Evolutionary conservation across 2,888 invertebrate species (phyloP).

Genomic region (Xanthostigma xanthostigma): DNA sequence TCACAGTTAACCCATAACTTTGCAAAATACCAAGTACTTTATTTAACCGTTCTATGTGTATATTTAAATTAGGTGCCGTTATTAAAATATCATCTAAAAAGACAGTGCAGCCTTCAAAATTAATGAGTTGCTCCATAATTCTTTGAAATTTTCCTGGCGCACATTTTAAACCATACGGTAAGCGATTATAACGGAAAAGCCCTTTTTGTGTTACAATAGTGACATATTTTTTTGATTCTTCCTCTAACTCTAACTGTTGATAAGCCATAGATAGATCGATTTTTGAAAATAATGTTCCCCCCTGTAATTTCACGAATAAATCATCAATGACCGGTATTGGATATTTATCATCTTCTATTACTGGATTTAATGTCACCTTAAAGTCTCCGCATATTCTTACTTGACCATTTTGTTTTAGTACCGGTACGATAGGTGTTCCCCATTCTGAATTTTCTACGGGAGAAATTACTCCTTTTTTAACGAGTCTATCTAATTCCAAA

Average conservation of each 20-base stretch:
- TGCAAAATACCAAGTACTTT: too few relatives aligned
- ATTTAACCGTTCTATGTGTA: too few relatives aligned
- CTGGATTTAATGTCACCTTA: conserved; percentile 11
- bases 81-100: conserved; percentile 18
- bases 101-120: conserved; percentile 15
- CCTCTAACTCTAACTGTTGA: conserved; percentile 5
- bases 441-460: conserved; percentile 14
- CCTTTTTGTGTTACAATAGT: conserved; percentile 8
- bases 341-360: conserved; percentile 5
- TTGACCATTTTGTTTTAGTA: conserved; percentile 15
- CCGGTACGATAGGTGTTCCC: conserved; percentile 21
- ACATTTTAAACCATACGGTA: conserved; percentile 18
- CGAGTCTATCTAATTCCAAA: too few relatives aligned
- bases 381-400: conserved; percentile 21
- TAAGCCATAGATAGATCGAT: conserved; percentile 10
- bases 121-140: conserved; percentile 16
- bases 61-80: conserved; percentile 10
- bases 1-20: too few relatives aligned
- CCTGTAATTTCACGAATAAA: conserved; percentile 13
- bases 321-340: conserved; percentile 8
- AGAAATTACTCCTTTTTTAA: too few relatives aligned
- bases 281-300: conserved; percentile 15
- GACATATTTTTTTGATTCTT: conserved; percentile 1
- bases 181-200: conserved; percentile 2
- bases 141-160: conserved; percentile 20